Evolutionary conservation across 1,140 invertebrate species (phyloP), one percentile per base, ranked within the genome.

Genomic region (Dinoponera quadriceps): DNA sequence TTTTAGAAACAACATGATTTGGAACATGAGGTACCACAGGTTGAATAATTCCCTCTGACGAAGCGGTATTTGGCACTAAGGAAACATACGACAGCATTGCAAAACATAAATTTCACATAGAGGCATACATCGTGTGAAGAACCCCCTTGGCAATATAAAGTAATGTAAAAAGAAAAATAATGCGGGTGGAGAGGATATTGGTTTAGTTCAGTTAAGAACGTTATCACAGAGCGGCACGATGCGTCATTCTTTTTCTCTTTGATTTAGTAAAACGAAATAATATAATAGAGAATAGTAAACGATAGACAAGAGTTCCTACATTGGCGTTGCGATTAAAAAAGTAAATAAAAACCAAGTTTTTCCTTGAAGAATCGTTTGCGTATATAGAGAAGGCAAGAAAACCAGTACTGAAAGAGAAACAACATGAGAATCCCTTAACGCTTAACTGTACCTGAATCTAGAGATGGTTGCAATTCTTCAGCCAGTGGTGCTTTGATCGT

Each of bases 371-470:
- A 38, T 2, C 0, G 66, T 4, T 55, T 44, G 51, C 27, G 2
- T 27, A 57, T 69, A 69, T 44, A 69, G 44, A 38, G 44, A 57
- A 38, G 44, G 18, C 2, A 27, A 4, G 27, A n/a, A 13, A 13
- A 25, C 9, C 14, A 63, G 18, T 18, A 66, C 18, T 69, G 22
- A 1, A 48, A 7, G 44, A 63, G 44, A 63, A 60, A n/a, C 29
- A 4, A 82, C 55, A 75, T 77, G 27, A 57, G 5, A 38, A 33
- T 80, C 63, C 74, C 33, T 80, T 65, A 81, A 77, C 75, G 63
- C 85, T 65, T 81, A 33, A 87, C 90, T 85, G 91, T 90, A 94
- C 93, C 90, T 48, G 93, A 80, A 89, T 93, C 92, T 38, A 94
- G 69, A 29, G 90, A 89, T 33, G 93, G 83, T 66, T 92, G 92